Base-by-base conservation (phyloP, 2,888 invertebrate genomes). In the Caenorhabditis sp. region DNA sequence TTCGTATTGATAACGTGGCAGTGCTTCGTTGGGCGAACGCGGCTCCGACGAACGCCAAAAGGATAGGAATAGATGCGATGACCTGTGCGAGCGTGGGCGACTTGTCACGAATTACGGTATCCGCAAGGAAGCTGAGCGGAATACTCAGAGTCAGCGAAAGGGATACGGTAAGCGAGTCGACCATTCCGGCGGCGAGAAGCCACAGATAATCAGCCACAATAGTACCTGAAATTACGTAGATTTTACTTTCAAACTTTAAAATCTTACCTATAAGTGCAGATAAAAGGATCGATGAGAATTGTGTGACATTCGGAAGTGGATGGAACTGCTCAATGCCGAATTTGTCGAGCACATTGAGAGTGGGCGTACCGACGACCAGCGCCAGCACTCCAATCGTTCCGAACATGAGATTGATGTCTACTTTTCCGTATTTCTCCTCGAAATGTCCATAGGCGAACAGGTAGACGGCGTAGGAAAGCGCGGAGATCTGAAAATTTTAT, bases 301-400 rank as follows among this genome's bases (percentile, higher is more conserved):
- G 94, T 68, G 93, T 92, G 73, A 92, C 92, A 84, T 93, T 92
- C 15, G 96, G 96, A 92, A 94, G 93, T 89, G 85, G 85, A 52
- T 94, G 93, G 79, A 95, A 95, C 43, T 92, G 91, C 91, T 97
- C 97, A 85, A 93, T 92, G 84, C 88, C 89, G 30, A 93, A 93
- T 15, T 93, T 92, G 82, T 96, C 94, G 37, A 97, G 91, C 71
- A 95, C 92, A 80, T 95, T 94, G 89, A 98, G 94, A 81, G 94
- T 91, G 62, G 95, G 95, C 95, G 96, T 97, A 85, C 95, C 91
- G 15, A 95, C 90, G 66, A 95, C 90, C n/a, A 94, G 91, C 90
- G 94, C 95, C 89, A 95, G 94, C 46, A 97, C 92, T 4, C 98
- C 97, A 80, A 98, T 95, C 89, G 97, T 94, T 76, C 97, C 97